A percentile compares a stretch with the other conserved stretches of the same genome.
Conservation (phyloP, 2,888 invertebrate species). For the Myopa tessellatipennis region DNA sequence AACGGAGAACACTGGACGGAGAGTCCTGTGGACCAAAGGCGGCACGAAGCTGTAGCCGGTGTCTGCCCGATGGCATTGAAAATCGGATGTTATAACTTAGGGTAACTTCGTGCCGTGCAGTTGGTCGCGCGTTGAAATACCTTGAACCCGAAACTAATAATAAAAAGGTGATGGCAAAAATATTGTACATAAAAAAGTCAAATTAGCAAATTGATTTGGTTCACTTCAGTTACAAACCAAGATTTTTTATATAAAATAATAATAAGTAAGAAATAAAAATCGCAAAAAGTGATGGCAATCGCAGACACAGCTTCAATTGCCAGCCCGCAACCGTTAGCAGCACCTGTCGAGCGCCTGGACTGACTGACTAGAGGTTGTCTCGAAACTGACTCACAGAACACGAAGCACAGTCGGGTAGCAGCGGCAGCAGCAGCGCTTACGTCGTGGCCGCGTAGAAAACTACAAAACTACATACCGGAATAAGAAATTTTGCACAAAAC, state of each 20-base stretch:
- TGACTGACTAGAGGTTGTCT: background rate
- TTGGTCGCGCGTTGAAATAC: conserved; percentile 14
- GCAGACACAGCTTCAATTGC: too few relatives aligned
- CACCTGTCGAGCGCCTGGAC: background rate
- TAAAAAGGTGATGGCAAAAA: background rate
- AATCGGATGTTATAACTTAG: conserved; percentile 6
- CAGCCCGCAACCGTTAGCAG: background rate
- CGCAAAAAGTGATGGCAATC: too few relatives aligned
- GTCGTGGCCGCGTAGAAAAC: background rate
- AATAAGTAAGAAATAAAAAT: background rate
- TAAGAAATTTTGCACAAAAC: background rate
- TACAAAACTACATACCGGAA: conserved; percentile 28
- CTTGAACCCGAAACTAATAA: background rate
- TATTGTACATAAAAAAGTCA: background rate
- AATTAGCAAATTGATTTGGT: background rate
- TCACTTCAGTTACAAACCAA: background rate
- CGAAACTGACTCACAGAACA: background rate
- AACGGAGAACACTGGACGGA: background rate
- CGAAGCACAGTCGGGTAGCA: background rate
- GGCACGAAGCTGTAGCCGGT: conserved; percentile 9
- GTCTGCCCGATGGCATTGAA: background rate
- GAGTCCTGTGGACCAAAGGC: background rate
- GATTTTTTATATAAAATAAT: background rate
- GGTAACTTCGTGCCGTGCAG: conserved; percentile 15
- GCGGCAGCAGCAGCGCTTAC: background rate